A percentile compares a stretch with the other conserved stretches of the same genome.
Evolutionary conservation across 2,888 invertebrate genomes (phyloP).

Genomic region (Oscheius onirici): DNA sequence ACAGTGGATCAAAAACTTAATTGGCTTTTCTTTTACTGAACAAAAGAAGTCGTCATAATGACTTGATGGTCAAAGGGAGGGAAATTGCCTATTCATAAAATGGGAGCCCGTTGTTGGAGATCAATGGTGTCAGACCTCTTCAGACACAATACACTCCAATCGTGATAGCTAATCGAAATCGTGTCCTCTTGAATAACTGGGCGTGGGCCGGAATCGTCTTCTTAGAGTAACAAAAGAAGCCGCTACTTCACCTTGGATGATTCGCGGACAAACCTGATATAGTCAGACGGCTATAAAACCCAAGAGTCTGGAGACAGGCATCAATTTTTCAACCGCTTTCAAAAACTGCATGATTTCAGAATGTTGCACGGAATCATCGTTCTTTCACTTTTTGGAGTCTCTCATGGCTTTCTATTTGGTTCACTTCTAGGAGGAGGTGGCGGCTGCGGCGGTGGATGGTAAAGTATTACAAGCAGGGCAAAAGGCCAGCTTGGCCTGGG

Average conservation of each 20-base stretch:
- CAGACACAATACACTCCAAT: too few relatives aligned
- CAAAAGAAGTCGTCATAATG: too few relatives aligned
- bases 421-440: constrained; percentile 3
- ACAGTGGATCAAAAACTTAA: too few relatives aligned
- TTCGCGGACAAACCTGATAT: not conserved
- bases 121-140: too few relatives aligned
- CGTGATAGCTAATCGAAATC: constrained; percentile 15
- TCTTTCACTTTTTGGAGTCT: not conserved
- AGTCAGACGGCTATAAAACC: too few relatives aligned
- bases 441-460: constrained; percentile 16
- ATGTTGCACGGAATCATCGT: not conserved
- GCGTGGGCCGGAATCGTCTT: not conserved
- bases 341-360: not conserved
- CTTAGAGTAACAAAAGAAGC: not conserved
- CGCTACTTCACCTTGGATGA: not conserved
- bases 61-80: too few relatives aligned
- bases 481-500: too few relatives aligned
- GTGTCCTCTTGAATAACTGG: not conserved
- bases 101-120: too few relatives aligned
- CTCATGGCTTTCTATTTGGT: constrained; percentile 17
- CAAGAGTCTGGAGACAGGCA: too few relatives aligned
- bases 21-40: too few relatives aligned
- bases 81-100: too few relatives aligned
- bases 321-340: not conserved
- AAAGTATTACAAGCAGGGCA: too few relatives aligned